These are phyloP conservation scores for Spongilla lacustris DNA, from an alignment of 37 sponge, comb jelly and placozoan species.

Conservation along the genomic window DNA sequence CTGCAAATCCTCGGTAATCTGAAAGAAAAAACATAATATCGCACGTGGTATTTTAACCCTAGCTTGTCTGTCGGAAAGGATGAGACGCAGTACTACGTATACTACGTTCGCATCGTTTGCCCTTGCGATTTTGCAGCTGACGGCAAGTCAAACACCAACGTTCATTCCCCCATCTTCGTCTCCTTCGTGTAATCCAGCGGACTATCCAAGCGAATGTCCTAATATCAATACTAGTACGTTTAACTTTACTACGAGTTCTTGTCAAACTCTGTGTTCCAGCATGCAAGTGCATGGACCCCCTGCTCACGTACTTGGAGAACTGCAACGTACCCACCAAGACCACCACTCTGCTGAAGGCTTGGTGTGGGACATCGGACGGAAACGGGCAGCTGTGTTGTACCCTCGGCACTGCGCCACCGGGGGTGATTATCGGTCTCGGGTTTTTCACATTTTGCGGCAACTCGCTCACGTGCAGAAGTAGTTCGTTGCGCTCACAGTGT, in stretches of 20 bases:
- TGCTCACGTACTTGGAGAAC: background rate
- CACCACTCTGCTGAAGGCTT: background rate
- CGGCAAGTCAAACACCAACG: background rate
- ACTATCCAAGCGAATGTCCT: background rate
- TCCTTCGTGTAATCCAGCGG: background rate
- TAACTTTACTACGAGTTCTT: background rate
- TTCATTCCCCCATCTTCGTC: background rate
- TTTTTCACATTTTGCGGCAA: background rate
- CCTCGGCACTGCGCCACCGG: background rate
- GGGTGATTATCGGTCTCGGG: background rate
- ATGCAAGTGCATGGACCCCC: background rate
- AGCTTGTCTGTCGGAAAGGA: no score
- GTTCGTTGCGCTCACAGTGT: background rate
- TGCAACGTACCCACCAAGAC: background rate
- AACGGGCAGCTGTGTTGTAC: background rate
- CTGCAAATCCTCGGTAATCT: no score
- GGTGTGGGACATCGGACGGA: background rate
- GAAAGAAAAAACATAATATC: no score
- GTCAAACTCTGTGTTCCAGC: background rate
- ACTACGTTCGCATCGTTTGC: background rate
- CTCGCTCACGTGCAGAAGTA: background rate
- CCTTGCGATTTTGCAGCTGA: background rate
- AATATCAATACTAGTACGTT: background rate
- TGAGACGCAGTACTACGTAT: background rate
- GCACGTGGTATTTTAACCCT: no score